These are phyloP conservation scores for Alces alces DNA, from an alignment of 2,113 vertebrate genomes.

Conservation along the genomic window DNA sequence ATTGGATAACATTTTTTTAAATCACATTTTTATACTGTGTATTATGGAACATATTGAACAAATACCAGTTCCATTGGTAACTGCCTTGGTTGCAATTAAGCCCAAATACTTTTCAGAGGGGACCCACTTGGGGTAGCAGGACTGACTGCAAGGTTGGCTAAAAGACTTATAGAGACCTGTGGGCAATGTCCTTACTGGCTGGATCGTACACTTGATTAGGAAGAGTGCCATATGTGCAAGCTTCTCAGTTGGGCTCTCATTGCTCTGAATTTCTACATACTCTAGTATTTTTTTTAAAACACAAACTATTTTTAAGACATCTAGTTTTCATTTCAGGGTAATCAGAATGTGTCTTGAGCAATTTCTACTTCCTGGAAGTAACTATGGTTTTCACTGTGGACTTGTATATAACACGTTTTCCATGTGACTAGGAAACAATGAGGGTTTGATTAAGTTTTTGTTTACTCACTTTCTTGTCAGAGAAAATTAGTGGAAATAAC, in stretches of 20 bases:
- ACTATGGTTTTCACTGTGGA: background rate
- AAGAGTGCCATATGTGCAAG: background rate
- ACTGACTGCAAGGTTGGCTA: background rate
- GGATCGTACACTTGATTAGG: background rate
- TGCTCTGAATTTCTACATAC: background rate
- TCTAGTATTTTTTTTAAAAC: background rate
- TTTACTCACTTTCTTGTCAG: background rate
- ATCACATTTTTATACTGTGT: background rate
- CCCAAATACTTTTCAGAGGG: background rate
- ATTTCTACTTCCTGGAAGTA: background rate
- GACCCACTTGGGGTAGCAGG: background rate
- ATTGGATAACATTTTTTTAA: background rate
- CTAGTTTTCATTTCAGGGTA: background rate
- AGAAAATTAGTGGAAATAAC: background rate
- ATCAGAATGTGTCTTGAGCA: background rate
- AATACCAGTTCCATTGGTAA: background rate
- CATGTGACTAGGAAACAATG: background rate
- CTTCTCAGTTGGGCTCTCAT: background rate
- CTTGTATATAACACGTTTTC: background rate
- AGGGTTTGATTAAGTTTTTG: background rate
- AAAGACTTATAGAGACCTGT: background rate
- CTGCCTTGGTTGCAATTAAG: background rate
- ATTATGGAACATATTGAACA: background rate
- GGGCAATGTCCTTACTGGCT: background rate
- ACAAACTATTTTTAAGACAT: background rate